Conservation (phyloP, 2,113 vertebrate genomes). For the Ochotona curzoniae region DNA sequence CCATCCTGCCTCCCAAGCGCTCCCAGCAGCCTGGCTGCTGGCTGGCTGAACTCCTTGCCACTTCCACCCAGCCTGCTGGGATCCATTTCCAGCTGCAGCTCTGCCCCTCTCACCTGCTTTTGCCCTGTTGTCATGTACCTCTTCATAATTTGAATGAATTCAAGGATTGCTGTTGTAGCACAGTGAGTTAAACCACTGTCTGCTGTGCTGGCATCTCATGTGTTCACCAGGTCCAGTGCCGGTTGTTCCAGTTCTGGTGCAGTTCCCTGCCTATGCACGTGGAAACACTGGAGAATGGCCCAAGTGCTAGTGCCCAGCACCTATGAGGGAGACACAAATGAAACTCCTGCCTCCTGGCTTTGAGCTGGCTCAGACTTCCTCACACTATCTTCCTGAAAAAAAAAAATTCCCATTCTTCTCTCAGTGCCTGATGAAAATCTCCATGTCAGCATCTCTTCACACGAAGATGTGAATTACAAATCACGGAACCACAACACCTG, state of each 20-base stretch:
- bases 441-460: not conserved
- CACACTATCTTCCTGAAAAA: not conserved
- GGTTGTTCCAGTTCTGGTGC: too few species aligned
- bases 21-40: not conserved
- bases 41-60: not conserved
- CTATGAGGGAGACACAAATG: too few species aligned
- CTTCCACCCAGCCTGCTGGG: not conserved
- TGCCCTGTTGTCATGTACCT: not conserved
- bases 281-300: too few species aligned
- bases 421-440: not conserved
- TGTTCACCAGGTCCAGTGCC: too few species aligned
- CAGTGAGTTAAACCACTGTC: too few species aligned
- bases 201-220: too few species aligned
- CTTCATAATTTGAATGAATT: not conserved
- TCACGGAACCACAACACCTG: not conserved
- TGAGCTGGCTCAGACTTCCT: too few species aligned
- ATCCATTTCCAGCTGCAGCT: not conserved
- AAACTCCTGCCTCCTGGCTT: too few species aligned
- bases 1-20: not conserved
- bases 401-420: not conserved
- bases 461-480: slow-evolving; percentile 34
- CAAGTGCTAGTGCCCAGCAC: too few species aligned
- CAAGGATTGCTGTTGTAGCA: too few species aligned
- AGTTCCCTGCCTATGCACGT: too few species aligned
- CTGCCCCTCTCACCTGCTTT: not conserved